phyloP scores from a whole-genome alignment of 1,140 invertebrate genomes.

The Bombus picipes region DNA sequence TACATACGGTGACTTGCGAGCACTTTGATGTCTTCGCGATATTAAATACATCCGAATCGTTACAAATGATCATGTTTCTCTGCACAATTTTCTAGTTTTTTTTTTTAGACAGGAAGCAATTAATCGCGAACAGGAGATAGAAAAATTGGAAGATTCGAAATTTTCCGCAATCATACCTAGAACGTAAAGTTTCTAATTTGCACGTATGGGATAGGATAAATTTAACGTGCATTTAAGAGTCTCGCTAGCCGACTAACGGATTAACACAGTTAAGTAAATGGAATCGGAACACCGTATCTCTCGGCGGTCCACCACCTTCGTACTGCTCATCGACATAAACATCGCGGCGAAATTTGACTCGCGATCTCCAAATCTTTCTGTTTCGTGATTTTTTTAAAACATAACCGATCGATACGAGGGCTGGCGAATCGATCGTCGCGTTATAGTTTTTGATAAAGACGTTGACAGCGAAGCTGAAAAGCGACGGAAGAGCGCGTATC shows the following conservation, averaged over 20 bases:
- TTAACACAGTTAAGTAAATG: slow-evolving; percentile 59
- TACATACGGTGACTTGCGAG: neutral
- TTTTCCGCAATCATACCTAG: neutral
- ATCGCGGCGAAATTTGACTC: neutral
- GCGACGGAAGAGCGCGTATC: neutral
- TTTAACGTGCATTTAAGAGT: neutral
- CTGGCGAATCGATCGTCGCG: neutral
- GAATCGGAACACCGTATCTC: slow-evolving; percentile 36
- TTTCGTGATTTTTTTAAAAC: neutral
- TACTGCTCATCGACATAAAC: neutral
- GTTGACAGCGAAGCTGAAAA: neutral
- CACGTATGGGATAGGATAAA: neutral
- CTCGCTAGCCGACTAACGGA: slow-evolving; percentile 48
- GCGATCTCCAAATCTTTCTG: neutral
- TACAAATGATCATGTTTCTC: neutral
- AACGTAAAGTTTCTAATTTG: neutral
- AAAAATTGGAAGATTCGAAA: neutral
- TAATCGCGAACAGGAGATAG: neutral
- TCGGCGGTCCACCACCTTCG: neutral
- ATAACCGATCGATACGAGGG: neutral
- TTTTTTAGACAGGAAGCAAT: neutral
- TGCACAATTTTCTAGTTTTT: neutral
- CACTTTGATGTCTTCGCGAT: neutral
- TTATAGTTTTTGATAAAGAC: neutral
- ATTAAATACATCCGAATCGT: neutral